Base-by-base conservation (phyloP, 2,113 vertebrate species). In the Hemicordylus capensis region DNA sequence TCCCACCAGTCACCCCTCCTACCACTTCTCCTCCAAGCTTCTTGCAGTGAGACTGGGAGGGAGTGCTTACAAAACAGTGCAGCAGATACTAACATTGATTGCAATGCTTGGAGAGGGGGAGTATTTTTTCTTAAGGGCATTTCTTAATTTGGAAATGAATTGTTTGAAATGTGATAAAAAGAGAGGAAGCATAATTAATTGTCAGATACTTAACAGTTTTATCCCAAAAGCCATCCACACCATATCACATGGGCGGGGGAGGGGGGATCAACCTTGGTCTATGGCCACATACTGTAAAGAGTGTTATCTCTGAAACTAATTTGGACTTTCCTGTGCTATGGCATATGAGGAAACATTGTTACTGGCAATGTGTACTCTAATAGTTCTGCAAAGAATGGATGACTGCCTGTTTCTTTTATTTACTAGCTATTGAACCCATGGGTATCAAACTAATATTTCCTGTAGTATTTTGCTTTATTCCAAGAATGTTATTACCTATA, bases 361-460 rank as follows among this genome's bases (percentile, higher is more conserved):
- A 67, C 58, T 73, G 28, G 1, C 80, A 81, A 69, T 86, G 83
- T 75, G 81, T 39, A 51, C 91, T 37, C 46, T 91, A 81, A 74
- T 86, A 80, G 83, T 85, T 87, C 64, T n/a, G 63, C 58, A 74
- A 72, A 81, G 61, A 94, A 77, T 85, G 91, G 89, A 93, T 64
- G 73, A 64, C 48, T 77, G 4, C 12, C 46, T 86, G 89, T 90
- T 64, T 63, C 86, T 80, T 86, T 28, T 81, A 79, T 79, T 90
- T 64, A 48, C 56, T 75, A 80, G 70, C 31, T 84, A 81, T 73
- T 89, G 80, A 59, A 26, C 83, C 44, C 22, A 88, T 85, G 34
- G 88, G 87, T 84, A 8, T 78, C 81, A 4, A 83, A 85, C 90
- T 80, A 80, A 67, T 66, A 82, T 73, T 87, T 83, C 81, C 81